phyloP scores from a whole-genome alignment of 2,888 invertebrate genomes.

The Brenthis hecate region DNA sequence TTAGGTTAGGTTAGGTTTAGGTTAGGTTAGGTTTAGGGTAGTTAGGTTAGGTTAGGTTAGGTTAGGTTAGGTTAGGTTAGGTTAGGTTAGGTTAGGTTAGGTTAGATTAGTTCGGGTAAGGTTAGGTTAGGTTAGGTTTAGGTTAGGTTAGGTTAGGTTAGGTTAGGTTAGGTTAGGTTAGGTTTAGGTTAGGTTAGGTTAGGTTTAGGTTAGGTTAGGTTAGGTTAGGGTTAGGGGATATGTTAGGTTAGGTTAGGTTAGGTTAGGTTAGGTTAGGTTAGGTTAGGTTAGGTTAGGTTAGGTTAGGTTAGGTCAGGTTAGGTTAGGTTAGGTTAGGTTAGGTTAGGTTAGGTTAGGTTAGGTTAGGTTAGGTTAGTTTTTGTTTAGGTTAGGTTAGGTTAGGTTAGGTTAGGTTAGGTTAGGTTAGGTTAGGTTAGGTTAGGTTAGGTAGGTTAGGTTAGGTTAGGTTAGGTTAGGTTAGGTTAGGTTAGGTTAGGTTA shows the following conservation, averaged over 20 bases:
- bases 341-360: conserved; percentile 36
- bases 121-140: too few relatives aligned
- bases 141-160: too few relatives aligned
- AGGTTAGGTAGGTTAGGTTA: conserved; percentile 40
- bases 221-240: conserved; percentile 36
- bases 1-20: too few relatives aligned
- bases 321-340: conserved; percentile 41
- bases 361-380: conserved; percentile 34
- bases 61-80: too few relatives aligned
- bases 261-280: conserved; percentile 40
- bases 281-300: conserved; percentile 42
- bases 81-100: too few relatives aligned
- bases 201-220: too few relatives aligned
- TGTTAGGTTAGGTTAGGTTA: conserved; percentile 39
- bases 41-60: too few relatives aligned
- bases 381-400: conserved; percentile 36
- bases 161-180: too few relatives aligned
- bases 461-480: conserved; percentile 40
- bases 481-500: conserved; percentile 37
- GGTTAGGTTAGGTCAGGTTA: conserved; percentile 41
- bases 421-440: conserved; percentile 40
- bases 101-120: too few relatives aligned
- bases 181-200: too few relatives aligned
- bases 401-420: conserved; percentile 40
- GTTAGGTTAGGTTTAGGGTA: too few relatives aligned